Base-by-base conservation (phyloP, 2,113 vertebrate genomes). In the Nibea coibor region DNA sequence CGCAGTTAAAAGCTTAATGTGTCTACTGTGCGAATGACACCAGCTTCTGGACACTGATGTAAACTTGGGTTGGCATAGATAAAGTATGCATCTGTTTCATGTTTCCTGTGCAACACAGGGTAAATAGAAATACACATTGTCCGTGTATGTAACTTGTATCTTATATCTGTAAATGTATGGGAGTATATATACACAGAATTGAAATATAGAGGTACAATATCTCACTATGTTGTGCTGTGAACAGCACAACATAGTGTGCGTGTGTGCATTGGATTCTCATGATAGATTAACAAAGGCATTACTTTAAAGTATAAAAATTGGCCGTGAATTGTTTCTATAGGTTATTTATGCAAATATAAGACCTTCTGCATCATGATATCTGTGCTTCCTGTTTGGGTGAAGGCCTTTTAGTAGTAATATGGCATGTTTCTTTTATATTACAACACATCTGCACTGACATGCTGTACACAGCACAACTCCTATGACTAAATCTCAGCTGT, bases 31-130 rank as follows among this genome's bases (percentile, higher is more conserved):
- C 26, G 64, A 84, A 20, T 57, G 51, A 48, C 22, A 1, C 5
- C 26, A 57, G 19, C 62, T 51, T 66, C 39, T 72, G 63, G n/a
- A 26, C 26, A 74, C 8, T 26, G n/a, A 62, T 65, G 67, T 54
- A 17, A 56, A 62, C 15, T 15, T 48, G 6, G 24, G 43, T 4
- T 64, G 22, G 45, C 14, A 64, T 14, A 10, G 8, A 79, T 14
- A 19, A 15, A 58, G 31, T 19, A 4, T 19, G 26, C 45, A 56
- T 61, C 66, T 66, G 22, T 66, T 54, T 4, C 48, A 50, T 73
- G 47, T 53, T 31, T 20, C 43, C 35, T 39, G 35, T 39, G 51
- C 43, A 68, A 31, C 48, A 26, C 10, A 19, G 50, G 31, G 31
- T 62, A 42, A 16, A n/a, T 31, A 47, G 22, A 12, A 65, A 65